Evolutionary conservation across 2,113 vertebrate genomes (phyloP), one percentile per base, ranked within the genome.

Genomic region (Antechinus flavipes): DNA sequence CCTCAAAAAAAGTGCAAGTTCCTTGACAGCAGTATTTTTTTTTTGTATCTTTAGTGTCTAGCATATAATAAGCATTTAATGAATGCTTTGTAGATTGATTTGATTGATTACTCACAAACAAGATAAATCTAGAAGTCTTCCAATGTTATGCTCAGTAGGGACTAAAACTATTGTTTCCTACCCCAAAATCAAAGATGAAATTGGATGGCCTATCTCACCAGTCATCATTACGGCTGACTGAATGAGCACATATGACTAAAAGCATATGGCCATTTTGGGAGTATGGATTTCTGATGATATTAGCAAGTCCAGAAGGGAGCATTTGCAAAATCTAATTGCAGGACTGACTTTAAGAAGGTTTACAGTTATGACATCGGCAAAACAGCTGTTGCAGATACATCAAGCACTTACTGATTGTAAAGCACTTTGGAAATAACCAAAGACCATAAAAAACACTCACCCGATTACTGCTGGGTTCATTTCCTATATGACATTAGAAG

Each of bases 341-440:
- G 8, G 35, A 30, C 26, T 49, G 42, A 54, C 58, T 91, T 93
- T 9, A 23, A 54, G 22, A 61, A 56, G 52, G 6, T 1, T 5
- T 7, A 55, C 0, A 3, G 27, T 22, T 16, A 22, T 58, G 56
- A 89, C 90, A 91, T 14, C 4, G 1, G 90, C 49, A 54, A 1
- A 0, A 8, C 16, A 9, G 19, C 19, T 76, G 27, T 11, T 30
- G 91, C 76, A 3, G 0, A 22, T 14, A 23, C 0, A 2, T 58
- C 91, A 93, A 90, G 76, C 56, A 91, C 68, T 84, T 84, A 84
- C 2, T 84, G 68, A 84, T 30, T 54, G 25, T 56, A 94, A 95
- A 94, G 42, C 46, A 10, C 91, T 68, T 54, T 61, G 94, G 58
- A 27, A 93, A 54, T 96, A 93, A 91, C 90, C 84, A 90, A 94